Base-by-base conservation (phyloP, 1,140 invertebrate species). In the Drosophila obscura region DNA sequence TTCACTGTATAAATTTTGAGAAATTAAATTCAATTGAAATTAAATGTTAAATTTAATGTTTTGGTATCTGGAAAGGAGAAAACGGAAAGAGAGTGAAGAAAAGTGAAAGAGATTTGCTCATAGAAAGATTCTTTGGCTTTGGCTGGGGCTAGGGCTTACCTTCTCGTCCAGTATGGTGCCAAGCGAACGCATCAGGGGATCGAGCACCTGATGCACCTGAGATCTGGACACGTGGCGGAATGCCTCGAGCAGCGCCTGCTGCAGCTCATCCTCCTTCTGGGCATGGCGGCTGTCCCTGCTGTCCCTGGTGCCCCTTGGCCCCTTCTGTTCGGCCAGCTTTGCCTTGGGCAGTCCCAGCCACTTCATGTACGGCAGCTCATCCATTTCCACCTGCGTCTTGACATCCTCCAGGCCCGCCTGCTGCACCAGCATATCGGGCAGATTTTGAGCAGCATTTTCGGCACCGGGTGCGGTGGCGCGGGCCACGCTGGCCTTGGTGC, bases 191-290 rank as follows among this genome's bases (percentile, higher is more conserved):
- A 90, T 69, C 2, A 90, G 72, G 0, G 88, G 83, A 49, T 90
- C 77, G 1, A 90, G 69, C 5, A 84, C 83, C 44, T 88, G 53
- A 9, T 90, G 63, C 9, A 90, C 72, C 45, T 90, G 77, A n/a
- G 78, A 71, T 7, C 78, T 80, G 6, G 88, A 84, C 1, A 90
- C 88, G 50, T 76, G 67, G 35, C 80, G 72, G 46, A 90, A 43
- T 2, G 89, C 80, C 19, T 88, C 73, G 6, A 90, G n/a, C 9
- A 90, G 46, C 0, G 67, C 66, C 15, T 74, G 69, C 4, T 78
- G 77, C 1, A 88, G 46, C 0, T 79, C 53, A 0, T 51, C 52
- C 8, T 61, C 59, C 49, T 16, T 28, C 4, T 15, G 57, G 48
- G 0, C 22, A 24, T 9, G 28, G n/a, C 11, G 69, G 65, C 22